These are phyloP conservation scores for Palythoa heliodiscus DNA, from an alignment of 92 coral and sea anemone genomes.

Conservation along the genomic window DNA sequence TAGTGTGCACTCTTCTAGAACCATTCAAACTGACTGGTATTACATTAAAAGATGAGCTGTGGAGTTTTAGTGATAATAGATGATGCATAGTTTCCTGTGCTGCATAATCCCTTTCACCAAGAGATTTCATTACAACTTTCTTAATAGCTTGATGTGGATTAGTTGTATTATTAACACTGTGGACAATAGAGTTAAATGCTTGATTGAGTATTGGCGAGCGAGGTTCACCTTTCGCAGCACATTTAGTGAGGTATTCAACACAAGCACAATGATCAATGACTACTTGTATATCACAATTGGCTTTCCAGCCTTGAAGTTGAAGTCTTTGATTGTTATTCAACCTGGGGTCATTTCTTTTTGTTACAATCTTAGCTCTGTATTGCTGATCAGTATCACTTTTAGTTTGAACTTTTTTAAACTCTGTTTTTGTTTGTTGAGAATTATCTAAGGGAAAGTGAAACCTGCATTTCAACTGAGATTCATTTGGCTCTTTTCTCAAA, in stretches of 20 bases:
- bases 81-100: too few relatives aligned
- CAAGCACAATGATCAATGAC: neutral
- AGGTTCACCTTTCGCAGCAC: neutral
- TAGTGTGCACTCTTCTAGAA: neutral
- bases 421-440: too few relatives aligned
- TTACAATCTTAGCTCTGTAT: neutral
- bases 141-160: too few relatives aligned
- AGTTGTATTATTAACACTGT: too few relatives aligned
- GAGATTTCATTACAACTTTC: too few relatives aligned
- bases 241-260: neutral
- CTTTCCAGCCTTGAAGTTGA: neutral
- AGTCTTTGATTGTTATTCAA: neutral
- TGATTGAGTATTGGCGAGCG: neutral
- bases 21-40: neutral
- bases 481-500: slow-evolving; percentile 63
- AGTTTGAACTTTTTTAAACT: too few relatives aligned
- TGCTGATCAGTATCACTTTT: neutral
- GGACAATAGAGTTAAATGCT: too few relatives aligned
- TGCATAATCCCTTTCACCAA: too few relatives aligned
- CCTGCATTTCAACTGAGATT: slow-evolving; percentile 71
- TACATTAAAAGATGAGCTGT: neutral
- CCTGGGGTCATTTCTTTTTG: neutral
- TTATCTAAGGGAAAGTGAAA: slow-evolving; percentile 61
- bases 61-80: neutral
- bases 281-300: neutral